A percentile compares a stretch with the other conserved stretches of the same genome.
Conservation (phyloP, 2,113 vertebrate species). For the Pipra filicauda region DNA sequence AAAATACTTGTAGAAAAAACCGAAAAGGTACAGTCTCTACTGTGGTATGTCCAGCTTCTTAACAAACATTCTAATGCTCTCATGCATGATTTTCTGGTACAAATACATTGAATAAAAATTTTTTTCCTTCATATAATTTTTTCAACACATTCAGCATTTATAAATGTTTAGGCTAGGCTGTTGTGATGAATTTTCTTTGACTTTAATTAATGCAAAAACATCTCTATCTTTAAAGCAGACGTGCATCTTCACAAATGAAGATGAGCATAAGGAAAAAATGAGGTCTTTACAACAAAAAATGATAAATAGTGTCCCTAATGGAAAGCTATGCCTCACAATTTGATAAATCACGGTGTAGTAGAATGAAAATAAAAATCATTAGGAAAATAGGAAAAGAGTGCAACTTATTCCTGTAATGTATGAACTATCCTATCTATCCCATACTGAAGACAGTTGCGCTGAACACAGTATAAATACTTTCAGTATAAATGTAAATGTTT, state of each 20-base stretch:
- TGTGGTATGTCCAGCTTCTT: neutral
- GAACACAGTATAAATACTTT: neutral
- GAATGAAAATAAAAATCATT: neutral
- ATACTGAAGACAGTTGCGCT: neutral
- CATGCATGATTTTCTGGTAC: neutral
- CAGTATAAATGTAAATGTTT: neutral
- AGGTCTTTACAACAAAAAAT: neutral
- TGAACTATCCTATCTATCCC: neutral
- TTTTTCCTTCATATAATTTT: neutral
- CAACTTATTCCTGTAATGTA: neutral
- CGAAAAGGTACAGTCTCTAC: neutral
- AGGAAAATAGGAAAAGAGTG: neutral
- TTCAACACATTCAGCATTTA: neutral
- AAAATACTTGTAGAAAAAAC: neutral
- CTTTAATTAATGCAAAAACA: neutral
- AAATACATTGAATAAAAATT: neutral
- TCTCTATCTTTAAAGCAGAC: neutral
- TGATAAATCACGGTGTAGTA: neutral
- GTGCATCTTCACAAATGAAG: neutral
- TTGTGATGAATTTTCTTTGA: neutral
- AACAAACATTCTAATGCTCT: neutral
- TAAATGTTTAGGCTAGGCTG: neutral
- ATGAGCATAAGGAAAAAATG: neutral
- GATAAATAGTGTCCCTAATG: neutral
- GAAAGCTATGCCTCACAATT: neutral